Evolutionary conservation across 1,140 invertebrate species (phyloP).

Genomic region (Brachionus plicatilis): DNA sequence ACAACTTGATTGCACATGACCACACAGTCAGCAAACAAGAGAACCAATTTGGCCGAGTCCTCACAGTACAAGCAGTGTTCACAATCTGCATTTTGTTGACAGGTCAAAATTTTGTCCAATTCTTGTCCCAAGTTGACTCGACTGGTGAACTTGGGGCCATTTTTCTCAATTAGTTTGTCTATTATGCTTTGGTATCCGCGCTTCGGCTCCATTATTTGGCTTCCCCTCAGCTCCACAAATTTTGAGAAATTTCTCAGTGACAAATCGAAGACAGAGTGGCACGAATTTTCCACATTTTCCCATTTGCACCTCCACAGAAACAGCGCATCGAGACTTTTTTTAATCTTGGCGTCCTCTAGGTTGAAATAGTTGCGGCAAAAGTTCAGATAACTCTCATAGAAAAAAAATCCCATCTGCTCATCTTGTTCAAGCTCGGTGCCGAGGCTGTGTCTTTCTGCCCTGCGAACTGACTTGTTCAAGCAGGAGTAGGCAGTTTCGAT

Average conservation of each 20-base stretch:
- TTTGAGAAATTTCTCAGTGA: constrained; percentile 16
- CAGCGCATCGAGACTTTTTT: neutral
- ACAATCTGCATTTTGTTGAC: neutral
- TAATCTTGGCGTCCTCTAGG: neutral
- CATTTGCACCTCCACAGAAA: constrained; percentile 5
- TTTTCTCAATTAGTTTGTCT: neutral
- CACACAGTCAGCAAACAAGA: neutral
- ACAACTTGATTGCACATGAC: neutral
- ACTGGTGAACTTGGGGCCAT: neutral
- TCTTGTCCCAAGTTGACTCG: neutral
- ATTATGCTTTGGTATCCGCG: neutral
- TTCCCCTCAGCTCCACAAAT: neutral
- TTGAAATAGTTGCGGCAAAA: neutral
- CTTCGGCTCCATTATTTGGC: constrained; percentile 2
- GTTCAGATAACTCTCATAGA: neutral
- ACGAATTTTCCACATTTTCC: constrained; percentile 26
- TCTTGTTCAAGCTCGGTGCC: neutral
- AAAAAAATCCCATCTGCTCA: neutral
- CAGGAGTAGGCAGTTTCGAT: neutral
- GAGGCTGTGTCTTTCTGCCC: neutral
- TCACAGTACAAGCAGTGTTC: neutral
- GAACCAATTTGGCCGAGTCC: neutral
- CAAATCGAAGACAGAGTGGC: neutral
- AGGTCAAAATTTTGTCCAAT: neutral
- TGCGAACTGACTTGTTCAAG: neutral